These are phyloP conservation scores for Zoanthus gigantus DNA, from an alignment of 92 coral and sea anemone species.

Conservation along the genomic window DNA sequence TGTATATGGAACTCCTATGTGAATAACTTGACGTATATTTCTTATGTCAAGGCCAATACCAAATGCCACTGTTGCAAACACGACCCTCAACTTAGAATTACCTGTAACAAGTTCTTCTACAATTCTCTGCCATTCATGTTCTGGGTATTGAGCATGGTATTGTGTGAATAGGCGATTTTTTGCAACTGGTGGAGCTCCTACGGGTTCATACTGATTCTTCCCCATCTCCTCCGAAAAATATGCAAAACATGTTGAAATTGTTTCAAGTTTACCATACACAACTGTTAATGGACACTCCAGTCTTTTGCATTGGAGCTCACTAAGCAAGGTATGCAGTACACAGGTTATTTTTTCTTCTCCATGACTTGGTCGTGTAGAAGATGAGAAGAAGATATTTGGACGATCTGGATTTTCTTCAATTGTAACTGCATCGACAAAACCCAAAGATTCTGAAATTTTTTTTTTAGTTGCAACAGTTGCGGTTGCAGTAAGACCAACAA, in stretches of 20 bases:
- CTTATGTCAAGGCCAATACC: conserved; percentile 66
- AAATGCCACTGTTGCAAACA: conserved; percentile 77
- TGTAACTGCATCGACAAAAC: conserved; percentile 54
- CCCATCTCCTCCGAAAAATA: conserved; percentile 50
- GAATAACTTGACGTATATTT: conserved; percentile 65
- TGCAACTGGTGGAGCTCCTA: conserved; percentile 28
- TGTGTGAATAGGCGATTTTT: conserved; percentile 67
- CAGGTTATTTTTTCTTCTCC: conserved; percentile 50
- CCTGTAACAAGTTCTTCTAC: conserved; percentile 45
- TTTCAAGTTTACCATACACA: conserved; percentile 67
- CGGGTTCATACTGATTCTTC: conserved; percentile 57
- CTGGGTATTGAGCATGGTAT: conserved; percentile 79
- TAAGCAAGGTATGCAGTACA: conserved; percentile 40
- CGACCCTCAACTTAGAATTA: conserved; percentile 51
- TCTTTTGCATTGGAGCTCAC: conserved; percentile 37
- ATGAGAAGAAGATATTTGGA: conserved; percentile 47
- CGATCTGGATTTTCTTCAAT: conserved; percentile 63
- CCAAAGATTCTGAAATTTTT: conserved; percentile 49
- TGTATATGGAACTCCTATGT: conserved; percentile 69
- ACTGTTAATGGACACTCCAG: conserved; percentile 62
- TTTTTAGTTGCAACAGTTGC: conserved; percentile 52
- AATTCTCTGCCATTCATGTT: conserved; percentile 62
- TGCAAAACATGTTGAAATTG: conserved; percentile 52
- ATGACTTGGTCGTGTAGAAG: conserved; percentile 7
- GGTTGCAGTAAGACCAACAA: conserved; percentile 54